Evolutionary conservation across 2,113 vertebrate species (phyloP).

Genomic region (Delphinus delphis): DNA sequence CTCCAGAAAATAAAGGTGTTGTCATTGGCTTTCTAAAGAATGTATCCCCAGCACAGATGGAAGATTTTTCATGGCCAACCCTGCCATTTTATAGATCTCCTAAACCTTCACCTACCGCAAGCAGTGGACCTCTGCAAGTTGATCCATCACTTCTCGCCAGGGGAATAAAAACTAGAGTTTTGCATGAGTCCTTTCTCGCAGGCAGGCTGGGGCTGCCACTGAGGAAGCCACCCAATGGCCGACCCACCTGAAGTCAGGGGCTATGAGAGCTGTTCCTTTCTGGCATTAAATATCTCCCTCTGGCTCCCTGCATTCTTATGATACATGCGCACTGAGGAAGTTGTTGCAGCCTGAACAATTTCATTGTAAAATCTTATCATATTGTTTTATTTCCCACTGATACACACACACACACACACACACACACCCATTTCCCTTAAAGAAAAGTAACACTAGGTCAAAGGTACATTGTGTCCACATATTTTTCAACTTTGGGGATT

Average conservation of each 20-base stretch:
- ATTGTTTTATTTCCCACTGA: not conserved
- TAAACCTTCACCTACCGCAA: not conserved
- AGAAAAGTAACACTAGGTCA: not conserved
- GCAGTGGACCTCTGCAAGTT: not conserved
- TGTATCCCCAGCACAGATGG: not conserved
- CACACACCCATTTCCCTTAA: not conserved
- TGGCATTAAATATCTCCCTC: not conserved
- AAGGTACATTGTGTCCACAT: not conserved
- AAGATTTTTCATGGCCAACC: not conserved
- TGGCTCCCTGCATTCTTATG: not conserved
- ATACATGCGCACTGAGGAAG: not conserved
- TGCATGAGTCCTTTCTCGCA: not conserved
- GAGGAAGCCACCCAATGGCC: not conserved
- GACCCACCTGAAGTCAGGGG: not conserved
- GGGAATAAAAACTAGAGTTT: not conserved
- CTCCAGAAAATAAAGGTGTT: not conserved
- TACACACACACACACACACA: not conserved
- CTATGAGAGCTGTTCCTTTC: not conserved
- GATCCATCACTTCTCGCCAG: not conserved
- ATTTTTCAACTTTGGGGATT: not conserved
- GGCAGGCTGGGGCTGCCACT: not conserved
- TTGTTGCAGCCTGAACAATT: not conserved
- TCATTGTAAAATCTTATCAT: conserved; percentile 24
- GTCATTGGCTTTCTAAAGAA: not conserved
- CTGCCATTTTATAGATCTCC: not conserved